Conservation (phyloP, 2,113 vertebrate species). For the Phalacrocorax carbo region DNA sequence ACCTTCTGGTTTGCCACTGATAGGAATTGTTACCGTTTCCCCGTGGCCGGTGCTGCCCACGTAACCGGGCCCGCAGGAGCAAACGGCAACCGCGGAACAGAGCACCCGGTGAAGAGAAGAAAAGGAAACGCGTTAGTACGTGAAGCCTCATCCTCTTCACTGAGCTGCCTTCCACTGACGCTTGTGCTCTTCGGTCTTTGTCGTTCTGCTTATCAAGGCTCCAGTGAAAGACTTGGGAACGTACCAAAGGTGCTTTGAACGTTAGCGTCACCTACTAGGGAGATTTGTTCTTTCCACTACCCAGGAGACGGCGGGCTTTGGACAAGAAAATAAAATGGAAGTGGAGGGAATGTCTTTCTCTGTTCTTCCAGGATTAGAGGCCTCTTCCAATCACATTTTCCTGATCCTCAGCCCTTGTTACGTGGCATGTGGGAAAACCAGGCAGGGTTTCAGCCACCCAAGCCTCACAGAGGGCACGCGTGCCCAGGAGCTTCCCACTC, state of each 20-base stretch:
- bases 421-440: background rate
- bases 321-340: background rate
- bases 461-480: accelerated
- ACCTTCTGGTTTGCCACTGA: background rate
- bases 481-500: background rate
- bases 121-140: background rate
- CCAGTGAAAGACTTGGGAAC: background rate
- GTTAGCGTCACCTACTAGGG: background rate
- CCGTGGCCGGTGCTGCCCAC: accelerated
- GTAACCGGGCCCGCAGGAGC: accelerated
- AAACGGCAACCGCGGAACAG: background rate
- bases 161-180: background rate
- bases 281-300: background rate
- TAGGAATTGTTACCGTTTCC: background rate
- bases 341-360: background rate
- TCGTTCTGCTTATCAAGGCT: background rate
- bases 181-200: background rate
- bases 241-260: background rate
- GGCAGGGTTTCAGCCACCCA: background rate
- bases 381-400: background rate
- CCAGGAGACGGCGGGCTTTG: background rate
- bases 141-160: background rate
- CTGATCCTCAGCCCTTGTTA: background rate
- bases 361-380: background rate
- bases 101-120: background rate